These are phyloP conservation scores for Psittacula echo DNA, from an alignment of 2,797 vertebrate species.

Conservation along the genomic window DNA sequence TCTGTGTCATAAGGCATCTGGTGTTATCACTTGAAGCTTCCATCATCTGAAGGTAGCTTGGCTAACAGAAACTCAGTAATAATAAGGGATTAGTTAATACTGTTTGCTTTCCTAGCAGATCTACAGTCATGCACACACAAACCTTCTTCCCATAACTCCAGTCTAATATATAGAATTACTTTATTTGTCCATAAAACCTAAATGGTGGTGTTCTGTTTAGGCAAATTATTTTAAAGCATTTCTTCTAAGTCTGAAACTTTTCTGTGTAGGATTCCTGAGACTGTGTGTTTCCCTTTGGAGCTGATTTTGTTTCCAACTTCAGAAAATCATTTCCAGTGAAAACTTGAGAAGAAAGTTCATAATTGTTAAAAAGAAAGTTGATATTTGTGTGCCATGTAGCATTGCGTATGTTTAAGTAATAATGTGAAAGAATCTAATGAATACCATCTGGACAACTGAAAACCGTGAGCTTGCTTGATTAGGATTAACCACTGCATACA, in stretches of 20 bases:
- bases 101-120: background rate
- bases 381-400: constrained; percentile 7
- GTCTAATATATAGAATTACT: background rate
- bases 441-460: constrained; percentile 19
- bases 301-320: background rate
- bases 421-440: constrained; percentile 21
- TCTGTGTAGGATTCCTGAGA: background rate
- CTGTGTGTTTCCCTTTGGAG: background rate
- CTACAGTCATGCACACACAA: background rate
- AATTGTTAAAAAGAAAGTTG: background rate
- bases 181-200: background rate
- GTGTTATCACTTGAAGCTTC: background rate
- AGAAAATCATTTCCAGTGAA: background rate
- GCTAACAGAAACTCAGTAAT: background rate
- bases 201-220: background rate
- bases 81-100: background rate
- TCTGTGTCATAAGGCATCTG: background rate
- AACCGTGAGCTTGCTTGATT: constrained; percentile 33
- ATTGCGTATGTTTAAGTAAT: constrained; percentile 10
- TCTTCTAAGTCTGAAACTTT: background rate
- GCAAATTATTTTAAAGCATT: background rate
- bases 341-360: background rate
- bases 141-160: background rate
- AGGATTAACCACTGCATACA: constrained; percentile 31
- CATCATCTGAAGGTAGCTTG: background rate